A percentile compares a stretch with the other conserved stretches of the same genome.
Conservation (phyloP, 2,113 vertebrate genomes). For the Helogale parvula region DNA sequence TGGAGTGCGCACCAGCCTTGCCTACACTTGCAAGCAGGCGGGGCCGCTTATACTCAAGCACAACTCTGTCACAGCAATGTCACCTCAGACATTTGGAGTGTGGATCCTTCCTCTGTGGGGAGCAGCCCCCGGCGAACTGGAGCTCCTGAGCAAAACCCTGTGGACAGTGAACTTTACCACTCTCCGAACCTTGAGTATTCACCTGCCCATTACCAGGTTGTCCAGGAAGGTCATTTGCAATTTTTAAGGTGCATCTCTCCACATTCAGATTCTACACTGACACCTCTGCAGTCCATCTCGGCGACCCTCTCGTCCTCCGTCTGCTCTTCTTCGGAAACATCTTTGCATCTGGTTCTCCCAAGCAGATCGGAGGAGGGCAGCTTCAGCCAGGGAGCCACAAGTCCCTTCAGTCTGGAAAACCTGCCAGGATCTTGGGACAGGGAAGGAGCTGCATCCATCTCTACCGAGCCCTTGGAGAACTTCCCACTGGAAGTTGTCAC, state of each 20-base stretch:
- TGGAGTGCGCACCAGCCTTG: constrained; percentile 84
- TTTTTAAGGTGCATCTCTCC: constrained; percentile 85
- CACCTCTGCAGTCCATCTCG: constrained; percentile 89
- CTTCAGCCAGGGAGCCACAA: constrained; percentile 84
- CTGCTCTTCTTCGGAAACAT: constrained; percentile 87
- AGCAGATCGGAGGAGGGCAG: constrained; percentile 87
- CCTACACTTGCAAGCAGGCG: constrained; percentile 78
- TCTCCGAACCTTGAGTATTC: constrained; percentile 80
- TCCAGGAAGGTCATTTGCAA: constrained; percentile 84
- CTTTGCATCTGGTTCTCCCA: constrained; percentile 86
- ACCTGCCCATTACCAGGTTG: constrained; percentile 83
- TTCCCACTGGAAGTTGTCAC: constrained; percentile 81
- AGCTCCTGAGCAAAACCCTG: constrained; percentile 74
- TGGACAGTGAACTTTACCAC: constrained; percentile 79
- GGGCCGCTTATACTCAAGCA: constrained; percentile 81
- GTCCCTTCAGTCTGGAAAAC: constrained; percentile 89
- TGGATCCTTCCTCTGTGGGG: constrained; percentile 80
- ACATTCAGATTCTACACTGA: constrained; percentile 85
- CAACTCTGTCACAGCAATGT: constrained; percentile 81
- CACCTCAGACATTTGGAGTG: constrained; percentile 81
- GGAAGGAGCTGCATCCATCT: constrained; percentile 72
- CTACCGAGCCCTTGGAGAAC: constrained; percentile 80
- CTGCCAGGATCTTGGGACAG: constrained; percentile 85
- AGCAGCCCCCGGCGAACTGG: constrained; percentile 84
- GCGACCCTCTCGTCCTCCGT: constrained; percentile 87